These are phyloP conservation scores for Hippotragus niger DNA, from an alignment of 2,113 vertebrate genomes.

Conservation along the genomic window DNA sequence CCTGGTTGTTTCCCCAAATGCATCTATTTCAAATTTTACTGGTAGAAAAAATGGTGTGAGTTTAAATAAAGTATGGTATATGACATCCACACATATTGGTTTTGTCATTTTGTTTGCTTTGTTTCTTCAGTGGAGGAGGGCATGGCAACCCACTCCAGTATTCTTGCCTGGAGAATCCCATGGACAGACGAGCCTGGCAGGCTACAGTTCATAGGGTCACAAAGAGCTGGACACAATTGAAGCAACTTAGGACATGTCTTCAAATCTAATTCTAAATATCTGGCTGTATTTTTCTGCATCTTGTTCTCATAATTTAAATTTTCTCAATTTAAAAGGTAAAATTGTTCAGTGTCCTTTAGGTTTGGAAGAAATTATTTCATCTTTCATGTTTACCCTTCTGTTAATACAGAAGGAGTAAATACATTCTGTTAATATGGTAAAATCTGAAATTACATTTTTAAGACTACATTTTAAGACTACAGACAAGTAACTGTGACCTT, in stretches of 20 bases:
- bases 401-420: not conserved
- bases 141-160: not conserved
- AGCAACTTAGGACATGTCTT: not conserved
- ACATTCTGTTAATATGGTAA: not conserved
- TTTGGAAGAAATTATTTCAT: not conserved
- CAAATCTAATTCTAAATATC: not conserved
- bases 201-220: not conserved
- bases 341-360: not conserved
- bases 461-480: not conserved
- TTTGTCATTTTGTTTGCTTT: not conserved
- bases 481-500: not conserved
- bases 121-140: not conserved
- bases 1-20: not conserved
- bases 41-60: not conserved
- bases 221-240: not conserved
- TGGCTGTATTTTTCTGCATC: not conserved
- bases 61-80: slow-evolving; percentile 1
- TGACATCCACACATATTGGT: not conserved
- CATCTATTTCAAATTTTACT: not conserved
- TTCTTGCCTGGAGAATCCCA: not conserved
- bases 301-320: not conserved
- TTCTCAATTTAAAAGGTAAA: not conserved
- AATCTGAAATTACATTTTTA: not conserved
- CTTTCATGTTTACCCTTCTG: not conserved
- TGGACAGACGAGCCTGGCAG: not conserved